Conservation (phyloP, 2,797 vertebrate species). For the Naso thynnoides region DNA sequence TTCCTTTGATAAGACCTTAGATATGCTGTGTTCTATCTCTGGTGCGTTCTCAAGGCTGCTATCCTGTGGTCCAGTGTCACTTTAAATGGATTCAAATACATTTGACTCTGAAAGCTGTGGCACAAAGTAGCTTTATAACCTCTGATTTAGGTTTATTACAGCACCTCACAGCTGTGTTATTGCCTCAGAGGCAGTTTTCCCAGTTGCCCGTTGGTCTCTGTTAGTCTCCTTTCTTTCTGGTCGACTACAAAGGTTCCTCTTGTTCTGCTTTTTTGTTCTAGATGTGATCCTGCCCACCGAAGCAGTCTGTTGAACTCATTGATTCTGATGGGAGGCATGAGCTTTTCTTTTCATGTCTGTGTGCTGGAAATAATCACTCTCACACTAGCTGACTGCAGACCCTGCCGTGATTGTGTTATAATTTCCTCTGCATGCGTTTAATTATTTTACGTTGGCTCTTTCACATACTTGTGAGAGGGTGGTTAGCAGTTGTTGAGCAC, state of each 20-base stretch:
- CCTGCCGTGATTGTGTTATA: background rate
- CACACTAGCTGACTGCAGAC: conserved; percentile 36
- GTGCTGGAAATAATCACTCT: conserved; percentile 55
- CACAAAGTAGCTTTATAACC: conserved; percentile 33
- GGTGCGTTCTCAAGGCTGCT: conserved; percentile 18
- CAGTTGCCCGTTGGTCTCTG: conserved; percentile 4
- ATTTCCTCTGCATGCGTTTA: conserved; percentile 9
- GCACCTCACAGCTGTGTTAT: conserved; percentile 30
- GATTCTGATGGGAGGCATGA: conserved; percentile 46
- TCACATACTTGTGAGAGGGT: background rate
- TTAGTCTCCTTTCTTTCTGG: conserved; percentile 21
- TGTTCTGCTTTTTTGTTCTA: conserved; percentile 17
- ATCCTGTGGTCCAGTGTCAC: background rate
- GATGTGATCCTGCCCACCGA: conserved; percentile 33
- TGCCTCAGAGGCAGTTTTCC: conserved; percentile 29
- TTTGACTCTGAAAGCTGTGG: conserved; percentile 24
- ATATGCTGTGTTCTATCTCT: conserved; percentile 9
- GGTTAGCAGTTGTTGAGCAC: no score
- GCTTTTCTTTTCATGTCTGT: conserved; percentile 42
- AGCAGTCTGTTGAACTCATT: conserved; percentile 48
- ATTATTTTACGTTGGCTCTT: conserved; percentile 7
- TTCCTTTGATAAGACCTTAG: conserved; percentile 22
- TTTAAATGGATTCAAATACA: background rate
- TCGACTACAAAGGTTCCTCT: conserved; percentile 38
- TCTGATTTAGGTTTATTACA: conserved; percentile 44